These are phyloP conservation scores for Sesia bembeciformis DNA, from an alignment of 2,888 invertebrate genomes.

Conservation along the genomic window DNA sequence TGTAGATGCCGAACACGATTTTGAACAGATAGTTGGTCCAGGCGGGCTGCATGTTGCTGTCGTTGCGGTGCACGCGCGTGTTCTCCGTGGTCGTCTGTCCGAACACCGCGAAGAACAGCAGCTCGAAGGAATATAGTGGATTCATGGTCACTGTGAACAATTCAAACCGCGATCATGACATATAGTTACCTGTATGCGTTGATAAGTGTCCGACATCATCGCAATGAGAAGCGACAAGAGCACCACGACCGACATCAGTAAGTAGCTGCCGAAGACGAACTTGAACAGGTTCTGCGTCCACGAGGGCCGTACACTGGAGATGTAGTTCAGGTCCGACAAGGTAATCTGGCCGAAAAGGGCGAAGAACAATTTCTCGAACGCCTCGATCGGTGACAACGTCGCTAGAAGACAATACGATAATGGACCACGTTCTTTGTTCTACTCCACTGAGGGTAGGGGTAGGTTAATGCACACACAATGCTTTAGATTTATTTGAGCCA, in stretches of 20 bases:
- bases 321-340: slow-evolving; percentile 86
- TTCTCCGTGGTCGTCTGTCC: slow-evolving; percentile 91
- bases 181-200: slow-evolving; percentile 95
- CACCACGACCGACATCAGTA: slow-evolving; percentile 98
- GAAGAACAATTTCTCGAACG: slow-evolving; percentile 98
- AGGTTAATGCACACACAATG: slow-evolving; percentile 35
- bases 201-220: slow-evolving; percentile 99
- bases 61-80: slow-evolving; percentile 78
- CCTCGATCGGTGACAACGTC: slow-evolving; percentile 90
- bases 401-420: slow-evolving; percentile 77
- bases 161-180: slow-evolving; percentile 1
- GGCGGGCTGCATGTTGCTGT: slow-evolving; percentile 78
- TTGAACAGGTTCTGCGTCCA: slow-evolving; percentile 93
- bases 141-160: slow-evolving; percentile 90
- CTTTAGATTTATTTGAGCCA: not conserved
- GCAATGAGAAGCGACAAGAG: slow-evolving; percentile 99
- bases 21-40: slow-evolving; percentile 93
- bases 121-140: slow-evolving; percentile 94
- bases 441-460: slow-evolving; percentile 31
- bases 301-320: slow-evolving; percentile 79
- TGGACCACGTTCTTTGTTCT: slow-evolving; percentile 48
- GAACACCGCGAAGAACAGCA: slow-evolving; percentile 99
- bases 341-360: slow-evolving; percentile 97
- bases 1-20: slow-evolving; percentile 93
- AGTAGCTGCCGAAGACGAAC: slow-evolving; percentile 96